Evolutionary conservation across 2,113 vertebrate genomes (phyloP), one percentile per base, ranked within the genome.

Genomic region (Peromyscus polionotus): DNA sequence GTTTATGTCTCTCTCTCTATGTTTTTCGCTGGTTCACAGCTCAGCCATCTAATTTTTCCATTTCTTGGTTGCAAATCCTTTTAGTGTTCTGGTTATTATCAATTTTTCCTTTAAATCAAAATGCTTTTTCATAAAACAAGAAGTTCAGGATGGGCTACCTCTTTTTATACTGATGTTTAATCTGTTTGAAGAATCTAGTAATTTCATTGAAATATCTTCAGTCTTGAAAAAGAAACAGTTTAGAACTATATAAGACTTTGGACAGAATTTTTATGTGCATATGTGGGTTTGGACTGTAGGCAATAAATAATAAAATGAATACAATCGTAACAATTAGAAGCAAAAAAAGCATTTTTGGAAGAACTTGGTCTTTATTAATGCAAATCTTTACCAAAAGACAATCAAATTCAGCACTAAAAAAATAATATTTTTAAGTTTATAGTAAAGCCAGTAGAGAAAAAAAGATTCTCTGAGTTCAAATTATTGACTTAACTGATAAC

Each of bases 151-250:
- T 92, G 26, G 3, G 12, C 3, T 65, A 12, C 8, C 6, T n/a
- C 3, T 26, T 16, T 77, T 72, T 93, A 45, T 70, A 77, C 20
- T 76, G 54, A n/a, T 54, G 61, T 89, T 92, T 63, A 33, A 9
- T 61, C 7, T 87, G 0, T 67, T 92, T 91, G 67, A 95, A 70
- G 22, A 85, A 70, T 14, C 9, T 51, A 12, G 4, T 10, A 84
- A 79, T 84, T 91, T 39, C 13, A 42, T 81, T 95, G 93, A 84
- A 73, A 39, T 90, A 65, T 31, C 9, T 97, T 97, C 19, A 77
- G 10, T 8, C 22, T 57, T 42, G 31, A 72, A 73, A 57, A 20
- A 2, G 8, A 93, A 7, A 4, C 57, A 9, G 1, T 75, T 95
- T 84, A 96, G 70, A 93, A 42, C 12, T 68, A 28, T 7, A 20